phyloP scores from a whole-genome alignment of 2,113 vertebrate species.

The Mixornis gularis region DNA sequence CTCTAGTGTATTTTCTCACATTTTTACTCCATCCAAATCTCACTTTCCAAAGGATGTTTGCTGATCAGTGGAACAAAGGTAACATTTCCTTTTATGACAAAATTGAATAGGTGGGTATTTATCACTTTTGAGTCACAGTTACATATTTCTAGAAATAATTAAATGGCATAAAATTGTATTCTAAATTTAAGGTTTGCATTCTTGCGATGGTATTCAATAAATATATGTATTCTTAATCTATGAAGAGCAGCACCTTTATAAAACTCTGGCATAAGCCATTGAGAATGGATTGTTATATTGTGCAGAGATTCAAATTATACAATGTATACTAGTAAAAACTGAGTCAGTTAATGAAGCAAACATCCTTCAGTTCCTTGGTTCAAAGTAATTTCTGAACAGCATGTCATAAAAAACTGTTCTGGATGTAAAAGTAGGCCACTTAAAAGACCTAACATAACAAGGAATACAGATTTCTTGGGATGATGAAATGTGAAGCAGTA shows the following conservation, averaged over 20 bases:
- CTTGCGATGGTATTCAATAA: background rate
- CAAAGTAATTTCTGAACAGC: background rate
- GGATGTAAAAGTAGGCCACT: background rate
- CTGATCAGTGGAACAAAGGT: background rate
- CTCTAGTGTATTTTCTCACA: background rate
- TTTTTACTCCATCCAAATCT: background rate
- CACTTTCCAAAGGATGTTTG: background rate
- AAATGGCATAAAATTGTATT: background rate
- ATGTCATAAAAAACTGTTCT: background rate
- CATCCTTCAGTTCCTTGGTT: background rate
- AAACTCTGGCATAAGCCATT: background rate
- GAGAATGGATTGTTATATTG: background rate
- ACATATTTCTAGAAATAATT: background rate
- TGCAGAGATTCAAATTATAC: background rate
- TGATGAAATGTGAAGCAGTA: background rate
- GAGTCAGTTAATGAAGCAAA: background rate
- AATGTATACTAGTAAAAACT: background rate
- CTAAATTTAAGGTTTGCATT: background rate
- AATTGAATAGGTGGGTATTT: background rate
- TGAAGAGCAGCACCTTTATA: background rate
- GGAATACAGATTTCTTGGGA: background rate
- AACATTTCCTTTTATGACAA: background rate
- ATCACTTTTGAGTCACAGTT: fast-evolving
- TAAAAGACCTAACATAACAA: background rate
- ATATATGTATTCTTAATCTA: background rate